Percentiles rank a stretch among this genome's conserved stretches.
These are phyloP conservation scores for Leptopilina clavipes DNA, from an alignment of 1,140 invertebrate species.

Conservation along the genomic window DNA sequence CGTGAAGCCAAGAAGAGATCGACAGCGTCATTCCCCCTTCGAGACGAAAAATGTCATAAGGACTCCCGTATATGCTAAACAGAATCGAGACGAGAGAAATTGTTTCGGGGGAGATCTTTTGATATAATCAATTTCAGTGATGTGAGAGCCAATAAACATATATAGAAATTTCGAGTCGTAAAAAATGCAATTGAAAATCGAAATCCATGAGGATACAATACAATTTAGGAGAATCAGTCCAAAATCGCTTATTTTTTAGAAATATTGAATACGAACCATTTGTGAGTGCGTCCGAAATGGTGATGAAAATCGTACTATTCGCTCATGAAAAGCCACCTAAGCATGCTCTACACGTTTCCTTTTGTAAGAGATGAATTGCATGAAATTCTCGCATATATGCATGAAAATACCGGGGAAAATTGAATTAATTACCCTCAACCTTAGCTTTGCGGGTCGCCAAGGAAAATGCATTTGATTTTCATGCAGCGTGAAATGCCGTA, in stretches of 20 bases:
- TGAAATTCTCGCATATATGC: constrained; percentile 27
- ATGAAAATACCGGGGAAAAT: constrained; percentile 14
- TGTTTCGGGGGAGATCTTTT: neutral
- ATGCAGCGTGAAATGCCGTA: neutral
- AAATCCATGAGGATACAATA: too few species aligned
- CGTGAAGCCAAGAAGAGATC: constrained; percentile 36
- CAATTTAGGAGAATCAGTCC: too few species aligned
- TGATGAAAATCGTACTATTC: constrained; percentile 8
- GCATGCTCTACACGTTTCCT: constrained; percentile 25
- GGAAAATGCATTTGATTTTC: constrained; percentile 20
- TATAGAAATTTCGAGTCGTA: too few species aligned
- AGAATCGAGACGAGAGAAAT: constrained; percentile 31
- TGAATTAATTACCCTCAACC: constrained; percentile 31
- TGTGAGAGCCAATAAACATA: constrained; percentile 16
- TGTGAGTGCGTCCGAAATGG: neutral
- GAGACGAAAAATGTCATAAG: constrained; percentile 29
- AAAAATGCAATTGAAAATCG: constrained; percentile 11
- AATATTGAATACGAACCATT: constrained; percentile 5
- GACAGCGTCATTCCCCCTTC: constrained; percentile 17
- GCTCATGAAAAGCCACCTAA: constrained; percentile 8
- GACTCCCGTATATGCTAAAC: constrained; percentile 32
- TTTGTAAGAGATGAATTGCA: constrained; percentile 22
- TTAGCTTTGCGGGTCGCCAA: constrained; percentile 10
- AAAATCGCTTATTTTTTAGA: neutral
- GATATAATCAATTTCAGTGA: constrained; percentile 11